Percentiles rank a stretch among this genome's conserved stretches.
Evolutionary conservation across 2,888 invertebrate genomes (phyloP).

Genomic region (Drosophila suboccidentalis): DNA sequence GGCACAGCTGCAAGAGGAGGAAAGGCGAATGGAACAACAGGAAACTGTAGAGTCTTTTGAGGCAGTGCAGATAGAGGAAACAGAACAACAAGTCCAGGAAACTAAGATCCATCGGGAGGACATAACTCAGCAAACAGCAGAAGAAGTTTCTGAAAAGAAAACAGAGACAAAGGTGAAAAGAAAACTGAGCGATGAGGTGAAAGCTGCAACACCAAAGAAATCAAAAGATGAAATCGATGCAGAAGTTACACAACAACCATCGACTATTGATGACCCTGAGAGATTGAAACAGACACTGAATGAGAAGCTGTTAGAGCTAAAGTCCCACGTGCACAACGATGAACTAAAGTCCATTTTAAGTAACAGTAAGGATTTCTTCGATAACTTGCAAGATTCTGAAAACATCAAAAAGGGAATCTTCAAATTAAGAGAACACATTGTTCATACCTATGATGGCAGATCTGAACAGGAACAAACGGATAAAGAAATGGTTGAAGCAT

Average conservation of each 20-base stretch:
- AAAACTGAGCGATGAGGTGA: slow-evolving; percentile 30
- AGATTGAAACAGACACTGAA: slow-evolving; percentile 23
- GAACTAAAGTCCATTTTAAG: slow-evolving; percentile 19
- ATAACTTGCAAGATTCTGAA: slow-evolving; percentile 46
- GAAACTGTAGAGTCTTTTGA: slow-evolving; percentile 1
- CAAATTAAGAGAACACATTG: slow-evolving; percentile 79
- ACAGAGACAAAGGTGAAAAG: slow-evolving; percentile 37
- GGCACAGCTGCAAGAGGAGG: slow-evolving; percentile 9
- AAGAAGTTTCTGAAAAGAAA: slow-evolving; percentile 6
- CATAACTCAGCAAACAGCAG: not conserved
- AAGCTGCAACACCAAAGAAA: slow-evolving; percentile 23
- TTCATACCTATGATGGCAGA: slow-evolving; percentile 81
- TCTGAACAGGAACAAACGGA: slow-evolving; percentile 39
- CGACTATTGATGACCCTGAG: not conserved
- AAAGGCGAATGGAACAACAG: not conserved
- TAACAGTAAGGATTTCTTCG: slow-evolving; percentile 43
- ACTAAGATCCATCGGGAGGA: not conserved
- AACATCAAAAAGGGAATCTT: slow-evolving; percentile 71
- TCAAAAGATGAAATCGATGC: slow-evolving; percentile 45
- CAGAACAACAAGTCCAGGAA: not conserved
- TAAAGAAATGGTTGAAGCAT: slow-evolving; percentile 45
- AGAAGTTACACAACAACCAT: slow-evolving; percentile 8
- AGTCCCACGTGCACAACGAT: not conserved
- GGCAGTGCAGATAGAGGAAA: not conserved
- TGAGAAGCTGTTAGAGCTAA: slow-evolving; percentile 23